These are phyloP conservation scores for Noctua comes DNA, from an alignment of 2,888 invertebrate genomes.

Conservation along the genomic window DNA sequence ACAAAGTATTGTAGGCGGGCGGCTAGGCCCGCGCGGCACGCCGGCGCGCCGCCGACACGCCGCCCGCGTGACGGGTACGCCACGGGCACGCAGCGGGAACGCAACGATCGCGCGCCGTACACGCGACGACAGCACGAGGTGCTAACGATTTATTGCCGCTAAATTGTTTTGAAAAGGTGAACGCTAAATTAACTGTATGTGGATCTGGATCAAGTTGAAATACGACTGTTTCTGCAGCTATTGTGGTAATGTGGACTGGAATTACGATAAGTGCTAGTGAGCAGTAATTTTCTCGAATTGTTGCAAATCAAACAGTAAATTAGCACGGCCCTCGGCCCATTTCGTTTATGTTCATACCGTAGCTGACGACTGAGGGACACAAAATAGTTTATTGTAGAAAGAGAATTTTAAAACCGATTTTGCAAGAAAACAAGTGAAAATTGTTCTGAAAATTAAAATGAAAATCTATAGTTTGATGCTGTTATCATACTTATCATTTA, in stretches of 20 bases:
- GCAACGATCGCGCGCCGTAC: slow-evolving; percentile 68
- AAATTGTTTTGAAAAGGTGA: slow-evolving; percentile 85
- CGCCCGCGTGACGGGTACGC: slow-evolving; percentile 57
- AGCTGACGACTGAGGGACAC: slow-evolving; percentile 1
- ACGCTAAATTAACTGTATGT: slow-evolving; percentile 71
- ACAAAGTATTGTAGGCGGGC: slow-evolving; percentile 61
- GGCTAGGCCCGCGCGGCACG: slow-evolving; percentile 61
- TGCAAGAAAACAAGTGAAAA: not conserved
- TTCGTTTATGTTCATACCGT: not conserved
- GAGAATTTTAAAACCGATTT: not conserved
- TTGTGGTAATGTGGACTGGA: slow-evolving; percentile 49
- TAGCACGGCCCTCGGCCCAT: not conserved
- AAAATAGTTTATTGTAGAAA: not conserved
- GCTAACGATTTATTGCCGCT: slow-evolving; percentile 81
- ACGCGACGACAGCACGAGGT: slow-evolving; percentile 79
- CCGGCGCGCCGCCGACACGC: slow-evolving; percentile 59
- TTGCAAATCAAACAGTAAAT: slow-evolving; percentile 33
- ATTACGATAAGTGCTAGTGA: slow-evolving; percentile 19
- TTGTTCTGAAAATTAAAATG: not conserved
- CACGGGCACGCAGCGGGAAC: slow-evolving; percentile 63
- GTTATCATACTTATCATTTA: not conserved
- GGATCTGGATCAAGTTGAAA: slow-evolving; percentile 66
- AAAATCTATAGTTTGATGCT: not conserved
- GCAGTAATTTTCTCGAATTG: slow-evolving; percentile 6
- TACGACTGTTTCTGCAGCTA: slow-evolving; percentile 58